Evolutionary conservation across 2,797 vertebrate genomes (phyloP).

Genomic region (Lates japonicus): DNA sequence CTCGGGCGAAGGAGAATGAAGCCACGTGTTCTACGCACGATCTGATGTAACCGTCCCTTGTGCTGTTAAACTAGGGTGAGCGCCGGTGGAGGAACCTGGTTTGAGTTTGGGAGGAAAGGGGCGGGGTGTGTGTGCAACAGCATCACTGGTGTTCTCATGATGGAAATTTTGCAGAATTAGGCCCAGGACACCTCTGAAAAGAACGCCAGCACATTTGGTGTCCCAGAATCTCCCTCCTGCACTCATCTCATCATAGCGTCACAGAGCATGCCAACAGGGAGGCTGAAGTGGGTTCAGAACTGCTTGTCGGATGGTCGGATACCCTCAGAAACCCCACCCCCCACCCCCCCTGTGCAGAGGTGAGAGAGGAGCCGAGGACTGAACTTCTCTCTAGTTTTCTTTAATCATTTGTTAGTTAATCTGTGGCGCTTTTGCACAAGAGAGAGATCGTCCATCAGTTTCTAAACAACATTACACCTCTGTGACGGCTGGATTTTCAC

Average conservation of each 20-base stretch:
- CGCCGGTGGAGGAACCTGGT: slow-evolving; percentile 40
- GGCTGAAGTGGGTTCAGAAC: not conserved
- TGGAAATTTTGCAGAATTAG: slow-evolving; percentile 43
- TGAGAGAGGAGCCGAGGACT: not conserved
- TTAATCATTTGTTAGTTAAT: not conserved
- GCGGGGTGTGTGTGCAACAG: slow-evolving; percentile 2
- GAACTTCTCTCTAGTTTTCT: not conserved
- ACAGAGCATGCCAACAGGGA: too few species aligned
- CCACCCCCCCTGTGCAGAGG: not conserved
- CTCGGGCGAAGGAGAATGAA: slow-evolving; percentile 28
- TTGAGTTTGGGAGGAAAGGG: slow-evolving; percentile 38
- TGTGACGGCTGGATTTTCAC: too few species aligned
- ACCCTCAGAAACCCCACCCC: not conserved
- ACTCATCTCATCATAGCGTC: not conserved
- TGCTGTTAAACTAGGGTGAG: slow-evolving; percentile 64
- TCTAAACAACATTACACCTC: not conserved
- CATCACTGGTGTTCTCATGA: slow-evolving; percentile 38
- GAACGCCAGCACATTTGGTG: slow-evolving; percentile 33
- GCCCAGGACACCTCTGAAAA: slow-evolving; percentile 33
- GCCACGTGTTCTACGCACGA: slow-evolving; percentile 39
- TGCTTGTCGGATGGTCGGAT: not conserved
- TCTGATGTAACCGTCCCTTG: slow-evolving; percentile 65
- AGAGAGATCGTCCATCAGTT: not conserved
- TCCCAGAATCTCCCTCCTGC: slow-evolving; percentile 45
- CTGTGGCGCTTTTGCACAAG: too few species aligned